Conservation (phyloP, 1,140 invertebrate genomes). For the Bombus soroeensis region DNA sequence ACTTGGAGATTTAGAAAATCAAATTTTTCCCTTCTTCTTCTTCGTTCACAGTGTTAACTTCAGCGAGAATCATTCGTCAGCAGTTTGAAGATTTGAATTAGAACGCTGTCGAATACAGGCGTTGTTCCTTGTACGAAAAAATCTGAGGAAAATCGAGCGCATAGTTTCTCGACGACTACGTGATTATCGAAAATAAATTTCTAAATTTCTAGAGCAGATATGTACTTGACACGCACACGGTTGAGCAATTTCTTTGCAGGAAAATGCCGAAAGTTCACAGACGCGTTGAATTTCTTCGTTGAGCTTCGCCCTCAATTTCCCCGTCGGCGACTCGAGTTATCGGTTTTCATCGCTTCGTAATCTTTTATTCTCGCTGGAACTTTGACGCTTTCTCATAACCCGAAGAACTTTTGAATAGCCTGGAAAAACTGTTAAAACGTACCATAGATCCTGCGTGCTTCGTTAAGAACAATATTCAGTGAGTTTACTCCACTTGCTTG, state of each 20-base stretch:
- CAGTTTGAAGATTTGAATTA: neutral
- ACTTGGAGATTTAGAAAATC: neutral
- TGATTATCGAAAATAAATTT: neutral
- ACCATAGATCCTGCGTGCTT: neutral
- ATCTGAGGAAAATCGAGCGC: neutral
- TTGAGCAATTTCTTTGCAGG: neutral
- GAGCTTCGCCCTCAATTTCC: neutral
- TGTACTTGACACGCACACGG: too few relatives aligned
- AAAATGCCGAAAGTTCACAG: slow-evolving; percentile 5
- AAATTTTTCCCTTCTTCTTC: neutral
- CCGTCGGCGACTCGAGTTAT: neutral
- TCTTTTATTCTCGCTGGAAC: neutral
- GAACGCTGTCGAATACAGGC: neutral
- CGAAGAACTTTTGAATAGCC: neutral
- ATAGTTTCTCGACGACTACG: neutral
- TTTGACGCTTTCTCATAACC: neutral
- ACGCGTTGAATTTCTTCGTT: neutral
- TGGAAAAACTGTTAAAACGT: neutral
- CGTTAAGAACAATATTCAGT: neutral
- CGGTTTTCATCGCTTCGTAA: slow-evolving; percentile 8
- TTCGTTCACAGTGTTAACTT: neutral
- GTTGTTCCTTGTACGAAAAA: neutral
- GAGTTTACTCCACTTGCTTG: neutral
- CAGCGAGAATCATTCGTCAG: slow-evolving; percentile 13
- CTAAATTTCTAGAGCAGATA: too few relatives aligned